These are phyloP conservation scores for Apeira syringaria DNA, from an alignment of 2,888 invertebrate species.

Conservation along the genomic window DNA sequence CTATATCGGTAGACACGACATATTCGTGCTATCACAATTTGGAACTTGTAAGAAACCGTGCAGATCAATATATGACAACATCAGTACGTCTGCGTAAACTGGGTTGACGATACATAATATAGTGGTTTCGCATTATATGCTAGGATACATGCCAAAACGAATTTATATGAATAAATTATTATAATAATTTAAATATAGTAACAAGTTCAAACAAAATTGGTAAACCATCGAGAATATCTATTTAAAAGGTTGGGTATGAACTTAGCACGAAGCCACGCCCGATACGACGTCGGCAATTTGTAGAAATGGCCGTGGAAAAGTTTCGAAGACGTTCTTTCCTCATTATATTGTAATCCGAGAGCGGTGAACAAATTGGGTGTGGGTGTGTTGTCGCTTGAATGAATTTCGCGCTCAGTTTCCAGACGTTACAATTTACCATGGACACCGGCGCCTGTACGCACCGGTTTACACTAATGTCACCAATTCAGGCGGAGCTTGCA, in stretches of 20 bases:
- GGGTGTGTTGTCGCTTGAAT: conserved; percentile 64
- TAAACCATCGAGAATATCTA: conserved; percentile 1
- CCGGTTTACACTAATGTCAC: conserved; percentile 39
- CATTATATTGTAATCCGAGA: conserved; percentile 62
- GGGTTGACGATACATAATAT: conserved; percentile 13
- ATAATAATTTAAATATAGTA: conserved; percentile 5
- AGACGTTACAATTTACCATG: conserved; percentile 41
- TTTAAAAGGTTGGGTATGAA: conserved; percentile 26
- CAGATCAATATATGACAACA: conserved; percentile 19
- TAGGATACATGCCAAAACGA: conserved; percentile 7
- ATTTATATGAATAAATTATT: not conserved
- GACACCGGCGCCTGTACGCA: conserved; percentile 41
- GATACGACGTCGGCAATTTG: conserved; percentile 35
- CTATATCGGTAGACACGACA: conserved; percentile 4
- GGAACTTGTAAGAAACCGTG: conserved; percentile 8
- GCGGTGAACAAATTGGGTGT: conserved; percentile 62
- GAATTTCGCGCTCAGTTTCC: conserved; percentile 54
- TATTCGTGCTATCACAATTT: conserved; percentile 10
- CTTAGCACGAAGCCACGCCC: conserved; percentile 23
- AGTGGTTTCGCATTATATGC: conserved; percentile 7
- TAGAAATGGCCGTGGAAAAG: conserved; percentile 37
- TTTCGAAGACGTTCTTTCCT: conserved; percentile 52
- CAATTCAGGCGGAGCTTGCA: conserved; percentile 23
- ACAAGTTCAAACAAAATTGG: not conserved
- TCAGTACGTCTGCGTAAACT: conserved; percentile 21